Evolutionary conservation across 2,797 vertebrate species (phyloP).

Genomic region (Karalla daura): DNA sequence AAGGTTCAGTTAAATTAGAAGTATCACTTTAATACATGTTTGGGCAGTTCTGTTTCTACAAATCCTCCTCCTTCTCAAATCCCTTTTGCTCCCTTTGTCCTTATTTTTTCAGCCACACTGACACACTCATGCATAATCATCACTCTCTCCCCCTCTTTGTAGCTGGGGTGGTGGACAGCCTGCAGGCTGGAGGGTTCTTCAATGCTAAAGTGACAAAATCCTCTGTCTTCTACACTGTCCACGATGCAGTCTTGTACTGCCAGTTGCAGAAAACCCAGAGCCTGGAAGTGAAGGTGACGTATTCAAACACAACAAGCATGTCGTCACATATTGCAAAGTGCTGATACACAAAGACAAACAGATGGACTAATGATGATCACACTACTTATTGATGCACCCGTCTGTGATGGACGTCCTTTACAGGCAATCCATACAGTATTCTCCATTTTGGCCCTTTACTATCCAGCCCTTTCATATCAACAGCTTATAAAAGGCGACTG

Average conservation of each 20-base stretch:
- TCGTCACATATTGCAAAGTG: not conserved
- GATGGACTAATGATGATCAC: not conserved
- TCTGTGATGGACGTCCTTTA: too few species aligned
- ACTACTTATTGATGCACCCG: not conserved
- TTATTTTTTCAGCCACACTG: not conserved
- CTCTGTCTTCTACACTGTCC: slow-evolving; percentile 88
- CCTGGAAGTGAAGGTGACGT: slow-evolving; percentile 38
- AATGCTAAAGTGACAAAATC: slow-evolving; percentile 87
- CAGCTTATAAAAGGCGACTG: not conserved
- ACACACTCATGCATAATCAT: too few species aligned
- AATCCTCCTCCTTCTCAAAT: not conserved
- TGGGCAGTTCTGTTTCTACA: not conserved
- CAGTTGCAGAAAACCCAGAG: slow-evolving; percentile 34
- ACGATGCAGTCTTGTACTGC: slow-evolving; percentile 85
- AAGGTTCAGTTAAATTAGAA: slow-evolving; percentile 17
- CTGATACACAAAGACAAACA: too few species aligned
- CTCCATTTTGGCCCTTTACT: not conserved
- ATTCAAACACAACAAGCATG: slow-evolving; percentile 8
- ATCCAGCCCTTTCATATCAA: not conserved
- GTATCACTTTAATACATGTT: not conserved
- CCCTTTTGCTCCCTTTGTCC: not conserved
- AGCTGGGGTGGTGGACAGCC: slow-evolving; percentile 83
- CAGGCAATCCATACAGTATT: not conserved
- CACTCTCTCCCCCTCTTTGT: slow-evolving; percentile 1
- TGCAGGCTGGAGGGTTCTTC: slow-evolving; percentile 90